Evolutionary conservation across 2,888 invertebrate genomes (phyloP).

Genomic region (Nomada lathburiana): DNA sequence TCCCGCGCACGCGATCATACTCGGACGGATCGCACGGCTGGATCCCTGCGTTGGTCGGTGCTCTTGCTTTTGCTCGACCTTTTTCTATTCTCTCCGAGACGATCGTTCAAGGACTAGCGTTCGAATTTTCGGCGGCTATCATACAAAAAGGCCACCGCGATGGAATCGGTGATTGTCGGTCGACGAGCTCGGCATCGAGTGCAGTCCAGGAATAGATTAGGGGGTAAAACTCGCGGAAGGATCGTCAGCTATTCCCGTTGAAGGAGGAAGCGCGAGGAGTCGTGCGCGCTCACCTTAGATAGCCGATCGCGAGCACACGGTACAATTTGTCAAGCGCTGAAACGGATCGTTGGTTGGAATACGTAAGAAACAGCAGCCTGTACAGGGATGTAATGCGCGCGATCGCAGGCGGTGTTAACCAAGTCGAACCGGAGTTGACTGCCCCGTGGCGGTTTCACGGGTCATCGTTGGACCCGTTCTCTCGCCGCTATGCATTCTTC

Average conservation of each 20-base stretch:
- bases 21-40: constrained; percentile 22
- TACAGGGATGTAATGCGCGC: constrained; percentile 5
- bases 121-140: no score
- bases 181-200: neutral
- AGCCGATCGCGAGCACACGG: constrained; percentile 28
- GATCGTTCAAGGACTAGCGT: neutral
- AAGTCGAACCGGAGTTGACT: constrained; percentile 2
- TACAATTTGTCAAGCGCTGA: constrained; percentile 50
- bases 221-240: neutral
- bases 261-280: neutral
- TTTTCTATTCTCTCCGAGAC: neutral
- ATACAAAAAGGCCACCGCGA: no score
- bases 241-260: neutral
- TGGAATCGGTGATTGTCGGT: neutral
- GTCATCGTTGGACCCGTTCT: constrained; percentile 27
- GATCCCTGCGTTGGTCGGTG: constrained; percentile 33
- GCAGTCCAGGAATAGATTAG: neutral
- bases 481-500: constrained; percentile 24
- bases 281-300: constrained; percentile 5
- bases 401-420: constrained; percentile 44
- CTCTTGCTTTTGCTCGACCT: neutral
- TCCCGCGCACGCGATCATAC: constrained; percentile 50
- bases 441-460: constrained; percentile 13
- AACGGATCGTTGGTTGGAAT: constrained; percentile 23
- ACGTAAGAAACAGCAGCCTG: neutral